Evolutionary conservation across 2,888 invertebrate genomes (phyloP).

Genomic region (Geotrupes spiniger): DNA sequence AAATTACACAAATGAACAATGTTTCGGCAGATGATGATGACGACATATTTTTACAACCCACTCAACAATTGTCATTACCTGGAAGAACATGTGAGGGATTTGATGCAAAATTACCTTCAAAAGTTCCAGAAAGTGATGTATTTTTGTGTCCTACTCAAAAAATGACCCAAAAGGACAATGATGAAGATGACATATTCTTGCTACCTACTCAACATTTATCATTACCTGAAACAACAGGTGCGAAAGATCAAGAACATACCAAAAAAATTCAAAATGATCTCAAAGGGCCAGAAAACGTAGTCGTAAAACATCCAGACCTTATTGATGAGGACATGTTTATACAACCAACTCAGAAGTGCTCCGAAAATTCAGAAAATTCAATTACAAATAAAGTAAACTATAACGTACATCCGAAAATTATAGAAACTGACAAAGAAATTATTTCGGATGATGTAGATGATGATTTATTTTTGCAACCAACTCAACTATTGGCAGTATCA

Average conservation of each 20-base stretch:
- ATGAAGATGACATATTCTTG: conserved; percentile 1
- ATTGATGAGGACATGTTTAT: conserved; percentile 15
- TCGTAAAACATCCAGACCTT: no score
- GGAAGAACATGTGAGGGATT: no score
- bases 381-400: conserved; percentile 3
- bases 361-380: neutral
- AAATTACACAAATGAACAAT: neutral
- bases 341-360: conserved; percentile 18
- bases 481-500: neutral
- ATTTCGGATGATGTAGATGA: neutral
- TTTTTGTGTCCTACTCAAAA: neutral
- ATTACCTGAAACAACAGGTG: no score
- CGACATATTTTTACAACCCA: conserved; percentile 10
- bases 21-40: neutral
- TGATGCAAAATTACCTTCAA: neutral
- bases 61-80: conserved; percentile 8
- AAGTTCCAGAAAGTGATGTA: neutral
- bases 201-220: conserved; percentile 10
- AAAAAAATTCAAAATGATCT: conserved; percentile 1
- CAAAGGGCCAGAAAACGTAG: no score
- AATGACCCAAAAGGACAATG: neutral
- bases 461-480: conserved; percentile 5
- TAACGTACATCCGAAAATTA: neutral
- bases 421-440: no score
- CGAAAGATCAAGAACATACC: neutral